Base-by-base conservation (phyloP, 2,888 invertebrate species). In the Drosophila gaucha region DNA sequence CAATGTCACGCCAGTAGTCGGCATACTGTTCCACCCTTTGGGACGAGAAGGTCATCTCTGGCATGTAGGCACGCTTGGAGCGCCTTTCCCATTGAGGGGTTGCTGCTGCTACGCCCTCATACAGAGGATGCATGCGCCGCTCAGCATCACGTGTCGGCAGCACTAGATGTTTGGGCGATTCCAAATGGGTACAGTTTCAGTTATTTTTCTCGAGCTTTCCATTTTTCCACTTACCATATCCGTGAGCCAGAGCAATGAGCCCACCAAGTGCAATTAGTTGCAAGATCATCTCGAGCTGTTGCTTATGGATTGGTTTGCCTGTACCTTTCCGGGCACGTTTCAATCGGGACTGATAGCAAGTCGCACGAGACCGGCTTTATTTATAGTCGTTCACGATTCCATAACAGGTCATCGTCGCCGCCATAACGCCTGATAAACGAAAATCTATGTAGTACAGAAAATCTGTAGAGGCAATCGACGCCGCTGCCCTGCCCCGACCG, bases 1-100 rank as follows among this genome's bases (percentile, higher is more conserved):
- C 94, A 56, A 93, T 86, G 0, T 77, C 78, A 14, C 86, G 88
- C 94, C 94, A 94, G 85, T 91, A 93, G 8, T 90, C 88, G 1
- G 86, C 82, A 35, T 83, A 85, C 39, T 88, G 84, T 54, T 89
- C 88, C 2, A 78, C 69, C 5, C 75, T 86, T 1, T 85, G 56
- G 0, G 91, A 64, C 5, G 84, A 78, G 35, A 91, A 91, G 0
- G 55, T 67, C 18, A 92, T 73, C 57, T 80, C 39, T 0, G 91
- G 91, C 91, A 91, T 91, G 26, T 12, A 26, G 5, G 83, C 86
- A 10, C 91, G 89, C 62, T 89, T 90, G 3, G 33, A 36, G 12
- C 87, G 87, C 41, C 14, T 26, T 2, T 10, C 14, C 24, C 10
- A 14, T 10, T 14, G 18, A n/a, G 2, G 30, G n/a, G 0, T 10